phyloP scores from a whole-genome alignment of 1,140 invertebrate species.

The Spodoptera frugiperda region DNA sequence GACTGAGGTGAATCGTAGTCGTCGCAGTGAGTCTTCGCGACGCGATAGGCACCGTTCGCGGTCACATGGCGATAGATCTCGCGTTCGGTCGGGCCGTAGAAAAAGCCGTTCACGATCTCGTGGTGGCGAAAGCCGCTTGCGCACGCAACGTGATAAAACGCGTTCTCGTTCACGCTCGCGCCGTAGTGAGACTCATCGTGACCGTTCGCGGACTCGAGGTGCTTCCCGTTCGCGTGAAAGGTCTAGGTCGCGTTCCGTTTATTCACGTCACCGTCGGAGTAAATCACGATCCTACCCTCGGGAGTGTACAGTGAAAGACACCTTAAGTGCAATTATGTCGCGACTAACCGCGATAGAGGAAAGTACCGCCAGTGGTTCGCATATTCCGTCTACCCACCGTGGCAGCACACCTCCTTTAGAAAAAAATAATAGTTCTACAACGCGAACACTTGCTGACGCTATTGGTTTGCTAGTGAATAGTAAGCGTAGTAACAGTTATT shows the following conservation, averaged over 20 bases:
- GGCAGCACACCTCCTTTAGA: slow-evolving; percentile 3
- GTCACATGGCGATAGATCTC: background rate
- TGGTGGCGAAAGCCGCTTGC: background rate
- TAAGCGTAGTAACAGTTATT: slow-evolving; percentile 11
- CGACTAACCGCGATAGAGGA: background rate
- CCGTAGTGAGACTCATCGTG: background rate
- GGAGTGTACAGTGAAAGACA: background rate
- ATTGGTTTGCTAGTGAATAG: slow-evolving; percentile 2
- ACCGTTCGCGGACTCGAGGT: background rate
- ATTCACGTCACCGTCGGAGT: background rate
- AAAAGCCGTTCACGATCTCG: slow-evolving; percentile 1
- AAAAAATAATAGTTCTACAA: background rate
- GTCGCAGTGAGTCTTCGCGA: background rate
- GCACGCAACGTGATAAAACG: background rate
- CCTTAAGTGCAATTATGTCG: slow-evolving; percentile 2
- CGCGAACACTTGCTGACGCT: background rate
- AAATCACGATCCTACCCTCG: background rate
- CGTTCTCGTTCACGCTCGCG: slow-evolving; percentile 3
- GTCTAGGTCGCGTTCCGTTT: slow-evolving; percentile 3
- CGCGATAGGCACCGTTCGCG: background rate
- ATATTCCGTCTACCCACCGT: background rate
- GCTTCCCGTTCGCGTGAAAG: background rate
- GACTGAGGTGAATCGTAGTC: background rate
- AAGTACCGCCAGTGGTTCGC: background rate
- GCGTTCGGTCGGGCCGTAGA: background rate